phyloP scores from a whole-genome alignment of 2,113 vertebrate species.

The Ceyx cyanopectus region DNA sequence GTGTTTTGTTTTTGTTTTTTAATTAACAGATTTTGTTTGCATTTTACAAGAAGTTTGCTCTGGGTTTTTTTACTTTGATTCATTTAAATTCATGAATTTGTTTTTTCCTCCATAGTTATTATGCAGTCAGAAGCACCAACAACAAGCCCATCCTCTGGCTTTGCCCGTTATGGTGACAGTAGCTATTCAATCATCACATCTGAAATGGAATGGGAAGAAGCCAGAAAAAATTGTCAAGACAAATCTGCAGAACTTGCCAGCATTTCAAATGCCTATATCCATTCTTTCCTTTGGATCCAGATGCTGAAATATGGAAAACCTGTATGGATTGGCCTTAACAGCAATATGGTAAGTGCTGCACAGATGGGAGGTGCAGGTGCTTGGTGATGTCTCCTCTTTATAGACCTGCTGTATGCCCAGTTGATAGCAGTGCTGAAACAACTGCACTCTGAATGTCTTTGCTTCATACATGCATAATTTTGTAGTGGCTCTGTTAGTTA shows the following conservation, averaged over 20 bases:
- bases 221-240: constrained; percentile 83
- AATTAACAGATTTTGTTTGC: neutral
- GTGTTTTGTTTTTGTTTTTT: neutral
- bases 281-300: constrained; percentile 77
- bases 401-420: neutral
- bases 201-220: constrained; percentile 89
- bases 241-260: constrained; percentile 84
- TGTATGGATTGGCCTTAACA: constrained; percentile 87
- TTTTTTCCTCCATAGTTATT: neutral
- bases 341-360: constrained; percentile 77
- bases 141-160: constrained; percentile 64
- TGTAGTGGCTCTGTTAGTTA: neutral
- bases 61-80: neutral
- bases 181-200: constrained; percentile 80
- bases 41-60: neutral
- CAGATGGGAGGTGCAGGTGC: neutral
- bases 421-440: neutral
- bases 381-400: neutral
- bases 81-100: neutral
- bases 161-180: constrained; percentile 76
- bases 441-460: neutral
- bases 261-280: constrained; percentile 74
- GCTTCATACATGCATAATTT: neutral
- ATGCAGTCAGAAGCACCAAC: constrained; percentile 74
- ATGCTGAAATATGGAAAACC: constrained; percentile 77